Base-by-base conservation (phyloP, 2,113 vertebrate species). In the Gobiocypris rarus region DNA sequence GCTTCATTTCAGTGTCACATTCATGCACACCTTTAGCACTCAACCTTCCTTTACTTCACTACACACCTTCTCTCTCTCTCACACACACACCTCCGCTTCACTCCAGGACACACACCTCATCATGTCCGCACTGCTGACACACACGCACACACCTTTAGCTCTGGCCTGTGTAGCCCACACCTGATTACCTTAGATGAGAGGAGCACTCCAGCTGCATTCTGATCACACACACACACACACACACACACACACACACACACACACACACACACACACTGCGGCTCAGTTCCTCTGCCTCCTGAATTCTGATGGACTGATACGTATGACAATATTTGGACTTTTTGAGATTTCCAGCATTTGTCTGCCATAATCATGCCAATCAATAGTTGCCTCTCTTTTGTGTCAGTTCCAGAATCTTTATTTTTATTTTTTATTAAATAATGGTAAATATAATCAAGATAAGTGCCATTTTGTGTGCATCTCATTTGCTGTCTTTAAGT, bases 141-240 rank as follows among this genome's bases (percentile, higher is more conserved):
- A 83, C 26, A n/a, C n/a, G 17, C 80, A 82, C 48, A 54, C 34
- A 67, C 41, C 24, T 54, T 61, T 71, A 22, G 2, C 8, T 48
- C 24, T 75, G 54, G 11, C 82, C 78, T 81, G 26, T 65, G 56
- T 65, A 17, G 24, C 73, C 52, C 52, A 52, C 19, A 26, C 31
- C 48, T 82, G 67, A 82, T 82, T 73, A 63, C 41, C 11, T 74
- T 45, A 45, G 81, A 83, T 83, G 54, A 74, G 69, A 74, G 13
- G 0, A 83, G 54, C 24, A 75, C 70, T 58, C 15, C 4, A 61
- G 24, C 54, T 48, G 81, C 69, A 63, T 75, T 54, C 34, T 75
- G 26, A 83, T 48, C 69, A 31, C 24, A 3, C 38, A 45, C 17
- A 1, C 56, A 17, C 28, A 9, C 54, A 24, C 59, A 65, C 61